Evolutionary conservation across 2,113 vertebrate genomes (phyloP).

Genomic region (Phodopus roborovskii): DNA sequence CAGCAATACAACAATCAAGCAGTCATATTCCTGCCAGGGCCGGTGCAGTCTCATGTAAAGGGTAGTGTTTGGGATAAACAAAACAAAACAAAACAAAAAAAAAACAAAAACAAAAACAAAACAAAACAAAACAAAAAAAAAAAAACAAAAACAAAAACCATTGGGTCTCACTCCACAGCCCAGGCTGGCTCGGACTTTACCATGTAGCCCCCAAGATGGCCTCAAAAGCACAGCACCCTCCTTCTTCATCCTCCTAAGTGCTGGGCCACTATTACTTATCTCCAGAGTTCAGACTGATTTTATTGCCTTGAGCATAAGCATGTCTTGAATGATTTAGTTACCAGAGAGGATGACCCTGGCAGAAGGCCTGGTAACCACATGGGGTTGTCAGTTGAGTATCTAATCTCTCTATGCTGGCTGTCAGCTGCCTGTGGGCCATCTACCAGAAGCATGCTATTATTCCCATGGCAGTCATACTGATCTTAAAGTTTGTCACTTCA

Average conservation of each 20-base stretch:
- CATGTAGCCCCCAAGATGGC: not conserved
- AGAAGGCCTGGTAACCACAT: not conserved
- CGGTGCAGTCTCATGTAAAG: not conserved
- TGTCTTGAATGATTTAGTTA: not conserved
- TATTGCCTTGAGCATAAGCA: not conserved
- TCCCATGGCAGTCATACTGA: not conserved
- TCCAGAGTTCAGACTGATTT: not conserved
- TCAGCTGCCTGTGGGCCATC: not conserved
- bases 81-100: no score
- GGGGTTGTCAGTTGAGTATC: not conserved
- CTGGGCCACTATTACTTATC: not conserved
- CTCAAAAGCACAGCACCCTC: not conserved
- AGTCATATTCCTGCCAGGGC: not conserved
- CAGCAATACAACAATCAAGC: not conserved
- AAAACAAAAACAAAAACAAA: no score
- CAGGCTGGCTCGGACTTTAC: not conserved
- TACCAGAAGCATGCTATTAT: not conserved
- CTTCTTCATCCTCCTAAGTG: not conserved
- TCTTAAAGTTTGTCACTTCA: not conserved
- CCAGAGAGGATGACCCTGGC: not conserved
- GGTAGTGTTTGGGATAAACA: not conserved
- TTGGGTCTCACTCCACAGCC: not conserved
- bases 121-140: no score
- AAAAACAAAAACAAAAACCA: not conserved
- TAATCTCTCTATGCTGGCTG: not conserved